A percentile compares a stretch with the other conserved stretches of the same genome.
Evolutionary conservation across 2,797 vertebrate species (phyloP).

Genomic region (Gymnothorax reevesii): DNA sequence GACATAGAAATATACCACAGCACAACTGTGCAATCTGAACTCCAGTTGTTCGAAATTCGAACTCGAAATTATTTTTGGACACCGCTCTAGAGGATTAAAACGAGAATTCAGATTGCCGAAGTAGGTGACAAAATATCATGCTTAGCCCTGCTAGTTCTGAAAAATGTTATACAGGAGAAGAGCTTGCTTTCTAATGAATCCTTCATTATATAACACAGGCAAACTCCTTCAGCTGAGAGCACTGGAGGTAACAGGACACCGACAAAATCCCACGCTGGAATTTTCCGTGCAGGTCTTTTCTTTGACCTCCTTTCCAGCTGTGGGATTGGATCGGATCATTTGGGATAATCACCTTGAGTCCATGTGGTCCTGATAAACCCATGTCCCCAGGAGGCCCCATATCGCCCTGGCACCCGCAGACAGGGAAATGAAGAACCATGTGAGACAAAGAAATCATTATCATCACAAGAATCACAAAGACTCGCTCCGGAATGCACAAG

Average conservation of each 20-base stretch:
- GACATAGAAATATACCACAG: not conserved
- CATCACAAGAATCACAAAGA: not conserved
- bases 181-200: slow-evolving; percentile 15
- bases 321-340: not conserved
- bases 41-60: not conserved
- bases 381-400: slow-evolving; percentile 86
- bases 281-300: not conserved
- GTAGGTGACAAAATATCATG: not conserved
- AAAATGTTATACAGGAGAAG: slow-evolving; percentile 21
- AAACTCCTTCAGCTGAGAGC: not conserved
- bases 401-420: slow-evolving; percentile 81
- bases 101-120: not conserved
- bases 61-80: not conserved
- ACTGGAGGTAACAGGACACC: slow-evolving; percentile 15
- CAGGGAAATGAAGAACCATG: slow-evolving; percentile 41
- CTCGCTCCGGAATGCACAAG: not conserved
- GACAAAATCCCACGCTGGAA: not conserved
- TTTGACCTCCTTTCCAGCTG: not conserved
- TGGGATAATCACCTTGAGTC: slow-evolving; percentile 86
- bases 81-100: not conserved
- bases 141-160: slow-evolving; percentile 24
- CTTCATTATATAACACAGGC: slow-evolving; percentile 30
- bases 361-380: slow-evolving; percentile 87
- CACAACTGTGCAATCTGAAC: not conserved
- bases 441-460: slow-evolving; percentile 19